Evolutionary conservation across 1,140 invertebrate species (phyloP).

Genomic region (Temnothorax longispinosus): DNA sequence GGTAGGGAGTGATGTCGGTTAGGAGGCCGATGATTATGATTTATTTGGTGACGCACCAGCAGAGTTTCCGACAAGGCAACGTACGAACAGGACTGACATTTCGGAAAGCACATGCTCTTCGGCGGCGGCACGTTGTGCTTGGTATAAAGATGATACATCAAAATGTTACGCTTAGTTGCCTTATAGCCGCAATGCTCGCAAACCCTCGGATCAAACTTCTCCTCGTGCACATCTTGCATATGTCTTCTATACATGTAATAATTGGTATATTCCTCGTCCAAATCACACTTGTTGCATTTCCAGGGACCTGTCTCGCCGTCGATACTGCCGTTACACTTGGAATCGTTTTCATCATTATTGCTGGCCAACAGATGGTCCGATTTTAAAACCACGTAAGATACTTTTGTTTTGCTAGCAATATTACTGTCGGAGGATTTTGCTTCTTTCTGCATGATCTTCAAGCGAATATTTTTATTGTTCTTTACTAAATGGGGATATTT

Average conservation of each 20-base stretch:
- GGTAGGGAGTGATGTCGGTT: constrained; percentile 62
- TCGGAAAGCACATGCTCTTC: constrained; percentile 89
- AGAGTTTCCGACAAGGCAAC: constrained; percentile 90
- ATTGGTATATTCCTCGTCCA: constrained; percentile 89
- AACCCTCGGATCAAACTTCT: constrained; percentile 91
- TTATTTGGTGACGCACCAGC: constrained; percentile 89
- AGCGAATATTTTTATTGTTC: constrained; percentile 94
- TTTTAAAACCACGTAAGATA: constrained; percentile 86
- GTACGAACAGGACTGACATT: constrained; percentile 92
- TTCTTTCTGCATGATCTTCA: constrained; percentile 92
- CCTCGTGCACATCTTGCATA: constrained; percentile 92
- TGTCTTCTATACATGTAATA: constrained; percentile 93
- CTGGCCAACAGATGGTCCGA: constrained; percentile 83
- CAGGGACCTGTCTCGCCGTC: constrained; percentile 83
- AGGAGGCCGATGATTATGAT: constrained; percentile 84
- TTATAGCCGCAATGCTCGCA: constrained; percentile 94
- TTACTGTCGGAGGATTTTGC: constrained; percentile 79
- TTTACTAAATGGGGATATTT: constrained; percentile 95
- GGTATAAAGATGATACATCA: constrained; percentile 93
- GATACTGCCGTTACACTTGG: constrained; percentile 69
- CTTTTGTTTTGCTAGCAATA: constrained; percentile 81
- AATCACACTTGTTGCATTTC: constrained; percentile 85
- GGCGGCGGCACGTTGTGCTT: constrained; percentile 92
- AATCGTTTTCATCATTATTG: constrained; percentile 73
- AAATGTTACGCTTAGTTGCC: constrained; percentile 90